Base-by-base conservation (phyloP, 2,113 vertebrate species). In the Heterocephalus glaber region DNA sequence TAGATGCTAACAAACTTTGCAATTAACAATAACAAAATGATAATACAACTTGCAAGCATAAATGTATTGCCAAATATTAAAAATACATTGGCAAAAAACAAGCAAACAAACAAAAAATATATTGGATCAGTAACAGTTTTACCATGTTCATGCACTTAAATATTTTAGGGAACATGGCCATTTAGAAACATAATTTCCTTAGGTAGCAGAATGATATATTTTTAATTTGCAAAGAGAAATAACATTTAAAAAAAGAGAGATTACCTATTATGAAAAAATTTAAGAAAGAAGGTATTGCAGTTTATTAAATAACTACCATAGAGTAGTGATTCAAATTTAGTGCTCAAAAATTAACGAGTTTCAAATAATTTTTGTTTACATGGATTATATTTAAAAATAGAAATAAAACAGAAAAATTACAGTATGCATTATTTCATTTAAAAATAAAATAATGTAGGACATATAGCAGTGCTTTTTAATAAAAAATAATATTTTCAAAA, bases 21-120 rank as follows among this genome's bases (percentile, higher is more conserved):
- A 94, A 63, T 86, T 24, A 74, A 52, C 10, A 92, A 61, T 74
- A 54, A 56, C 74, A 96, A 90, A 92, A 80, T 61, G n/a, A 52
- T 38, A 52, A 44, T 54, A 24, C 12, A 61, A 56, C 24, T 80
- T 79, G 5, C 33, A 68, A 33, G 2, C 41, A 89, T 84, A 76
- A 76, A 56, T 72, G 9, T 89, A 77, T 92, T 89, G 5, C 16
- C 24, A 63, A 83, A 52, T 77, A 44, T 47, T 85, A 82, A 91
- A 68, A 83, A 83, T 61, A 16, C 30, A 79, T 35, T n/a, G n/a
- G n/a, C n/a, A n/a, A n/a, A n/a, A n/a, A n/a, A n/a, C n/a, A n/a
- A n/a, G n/a, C n/a, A n/a, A n/a, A n/a, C n/a, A n/a, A n/a, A n/a
- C n/a, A n/a, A 82, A 91, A 68, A 83, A 83, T 61, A 16, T 24